These are phyloP conservation scores for Calycopis cecrops DNA, from an alignment of 1,140 invertebrate genomes.

Conservation along the genomic window DNA sequence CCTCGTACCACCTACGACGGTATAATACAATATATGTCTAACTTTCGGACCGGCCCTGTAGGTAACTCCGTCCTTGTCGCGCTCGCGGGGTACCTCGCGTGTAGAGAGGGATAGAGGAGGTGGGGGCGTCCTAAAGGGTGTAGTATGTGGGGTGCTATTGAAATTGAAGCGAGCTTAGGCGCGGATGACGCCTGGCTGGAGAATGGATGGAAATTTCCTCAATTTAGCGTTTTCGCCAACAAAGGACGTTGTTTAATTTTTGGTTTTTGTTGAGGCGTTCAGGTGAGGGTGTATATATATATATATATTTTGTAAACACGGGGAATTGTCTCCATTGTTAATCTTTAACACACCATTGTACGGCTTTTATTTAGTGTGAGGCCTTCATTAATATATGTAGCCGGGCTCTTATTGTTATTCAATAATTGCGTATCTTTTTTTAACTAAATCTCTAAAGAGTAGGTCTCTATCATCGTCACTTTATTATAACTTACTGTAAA, in stretches of 20 bases:
- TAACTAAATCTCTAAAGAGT: no score
- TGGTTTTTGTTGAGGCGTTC: slow-evolving; percentile 62
- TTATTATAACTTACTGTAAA: no score
- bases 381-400: no score
- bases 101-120: slow-evolving; percentile 32
- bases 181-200: slow-evolving; percentile 72
- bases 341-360: neutral
- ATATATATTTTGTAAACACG: neutral
- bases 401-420: no score
- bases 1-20: slow-evolving; percentile 66
- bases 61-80: slow-evolving; percentile 42
- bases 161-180: slow-evolving; percentile 74
- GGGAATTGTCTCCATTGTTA: slow-evolving; percentile 10
- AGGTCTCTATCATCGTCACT: no score
- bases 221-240: slow-evolving; percentile 73
- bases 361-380: no score
- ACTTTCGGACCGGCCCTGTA: slow-evolving; percentile 71
- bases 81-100: slow-evolving; percentile 17
- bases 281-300: slow-evolving; percentile 36
- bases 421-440: no score
- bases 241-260: slow-evolving; percentile 73
- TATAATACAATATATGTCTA: slow-evolving; percentile 75
- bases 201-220: slow-evolving; percentile 75
- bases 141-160: slow-evolving; percentile 71
- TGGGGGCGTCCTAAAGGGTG: slow-evolving; percentile 72